phyloP scores from a whole-genome alignment of 2,113 vertebrate genomes.

The Rhea pennata region DNA sequence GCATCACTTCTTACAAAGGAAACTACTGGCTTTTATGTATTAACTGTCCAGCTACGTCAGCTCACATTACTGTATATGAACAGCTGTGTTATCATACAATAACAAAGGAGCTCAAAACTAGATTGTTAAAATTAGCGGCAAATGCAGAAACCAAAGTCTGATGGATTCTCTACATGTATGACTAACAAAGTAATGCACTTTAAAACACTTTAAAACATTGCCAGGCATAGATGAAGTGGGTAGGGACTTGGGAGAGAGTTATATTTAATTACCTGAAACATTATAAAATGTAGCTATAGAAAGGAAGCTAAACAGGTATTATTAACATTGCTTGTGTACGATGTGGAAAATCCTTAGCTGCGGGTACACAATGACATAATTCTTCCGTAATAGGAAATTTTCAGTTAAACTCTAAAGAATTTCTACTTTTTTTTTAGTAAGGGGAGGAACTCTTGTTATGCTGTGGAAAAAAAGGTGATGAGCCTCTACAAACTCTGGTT shows the following conservation, averaged over 20 bases:
- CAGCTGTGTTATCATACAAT: background rate
- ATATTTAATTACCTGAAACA: background rate
- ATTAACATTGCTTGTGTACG: background rate
- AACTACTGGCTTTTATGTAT: background rate
- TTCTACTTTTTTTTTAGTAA: background rate
- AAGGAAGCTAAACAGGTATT: background rate
- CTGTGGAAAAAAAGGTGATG: background rate
- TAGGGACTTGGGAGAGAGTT: background rate
- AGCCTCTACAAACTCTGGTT: background rate
- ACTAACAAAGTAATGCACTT: background rate
- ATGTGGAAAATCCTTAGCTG: background rate
- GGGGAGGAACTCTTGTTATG: background rate
- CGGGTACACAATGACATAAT: background rate
- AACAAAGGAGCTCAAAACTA: background rate
- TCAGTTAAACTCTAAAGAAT: background rate
- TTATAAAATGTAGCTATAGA: background rate
- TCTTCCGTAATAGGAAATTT: background rate
- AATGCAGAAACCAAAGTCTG: background rate
- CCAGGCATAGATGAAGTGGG: background rate
- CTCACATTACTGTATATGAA: background rate
- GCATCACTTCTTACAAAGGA: background rate
- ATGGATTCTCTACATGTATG: background rate
- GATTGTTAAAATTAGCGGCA: background rate
- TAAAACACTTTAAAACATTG: background rate
- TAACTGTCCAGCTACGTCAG: background rate